Evolutionary conservation across 1,140 invertebrate genomes (phyloP).

Genomic region (Lucilia sericata): DNA sequence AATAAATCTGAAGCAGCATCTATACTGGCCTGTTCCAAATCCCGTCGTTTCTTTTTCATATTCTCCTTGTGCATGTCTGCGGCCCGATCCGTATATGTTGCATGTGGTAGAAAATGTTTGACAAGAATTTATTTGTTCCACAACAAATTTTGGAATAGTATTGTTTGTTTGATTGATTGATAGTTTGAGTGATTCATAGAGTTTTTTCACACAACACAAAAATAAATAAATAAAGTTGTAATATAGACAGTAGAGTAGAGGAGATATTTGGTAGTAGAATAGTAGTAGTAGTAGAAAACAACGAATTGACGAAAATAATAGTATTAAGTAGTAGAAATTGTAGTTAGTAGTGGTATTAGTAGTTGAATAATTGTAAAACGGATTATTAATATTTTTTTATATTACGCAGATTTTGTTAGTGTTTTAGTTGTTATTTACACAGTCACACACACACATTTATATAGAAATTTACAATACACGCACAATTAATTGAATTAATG

Average conservation of each 20-base stretch:
- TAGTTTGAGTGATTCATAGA: background rate
- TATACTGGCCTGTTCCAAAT: constrained; percentile 86
- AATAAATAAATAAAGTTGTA: constrained; percentile 21
- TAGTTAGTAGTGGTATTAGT: background rate
- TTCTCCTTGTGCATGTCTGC: constrained; percentile 83
- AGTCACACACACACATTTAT: background rate
- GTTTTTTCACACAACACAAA: constrained; percentile 15
- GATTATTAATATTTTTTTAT: too few species aligned
- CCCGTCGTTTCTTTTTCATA: constrained; percentile 88
- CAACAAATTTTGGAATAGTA: constrained; percentile 47
- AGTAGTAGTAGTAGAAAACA: background rate
- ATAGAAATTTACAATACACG: background rate
- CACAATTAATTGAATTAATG: background rate
- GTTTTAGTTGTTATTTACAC: background rate
- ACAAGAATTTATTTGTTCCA: constrained; percentile 69
- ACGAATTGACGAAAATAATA: constrained; percentile 13
- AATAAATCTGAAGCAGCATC: constrained; percentile 85
- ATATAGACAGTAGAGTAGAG: constrained; percentile 26
- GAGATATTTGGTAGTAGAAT: background rate
- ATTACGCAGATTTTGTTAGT: too few species aligned
- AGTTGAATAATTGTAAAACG: background rate
- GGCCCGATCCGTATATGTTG: constrained; percentile 68
- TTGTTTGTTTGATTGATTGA: constrained; percentile 29
- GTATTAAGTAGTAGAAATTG: background rate
- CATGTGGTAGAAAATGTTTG: constrained; percentile 60